Percentiles rank a stretch among this genome's conserved stretches.
phyloP scores from a whole-genome alignment of 2,113 vertebrate species.

The Pipra filicauda region DNA sequence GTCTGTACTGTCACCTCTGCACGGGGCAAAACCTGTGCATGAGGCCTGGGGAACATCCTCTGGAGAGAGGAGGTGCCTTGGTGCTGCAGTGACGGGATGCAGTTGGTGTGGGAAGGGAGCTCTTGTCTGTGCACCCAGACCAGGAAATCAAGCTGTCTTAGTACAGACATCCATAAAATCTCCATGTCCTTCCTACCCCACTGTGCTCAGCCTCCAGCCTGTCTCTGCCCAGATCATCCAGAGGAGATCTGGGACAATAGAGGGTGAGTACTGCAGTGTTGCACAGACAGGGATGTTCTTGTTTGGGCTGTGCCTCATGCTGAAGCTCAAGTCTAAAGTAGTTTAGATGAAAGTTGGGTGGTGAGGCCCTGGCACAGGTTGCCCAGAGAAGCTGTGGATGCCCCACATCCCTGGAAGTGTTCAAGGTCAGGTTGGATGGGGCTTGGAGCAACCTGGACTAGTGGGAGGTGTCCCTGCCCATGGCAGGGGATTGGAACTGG shows the following conservation, averaged over 20 bases:
- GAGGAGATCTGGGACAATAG: background rate
- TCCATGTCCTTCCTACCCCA: background rate
- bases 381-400: background rate
- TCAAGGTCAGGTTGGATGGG: fast-evolving
- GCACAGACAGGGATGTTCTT: background rate
- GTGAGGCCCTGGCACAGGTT: background rate
- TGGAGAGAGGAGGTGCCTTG: background rate
- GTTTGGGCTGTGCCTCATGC: background rate
- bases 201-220: background rate
- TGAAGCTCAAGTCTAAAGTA: background rate
- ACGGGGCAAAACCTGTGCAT: background rate
- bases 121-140: background rate
- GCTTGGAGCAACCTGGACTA: background rate
- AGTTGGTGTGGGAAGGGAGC: background rate
- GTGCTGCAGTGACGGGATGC: background rate
- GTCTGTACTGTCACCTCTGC: background rate
- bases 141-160: background rate
- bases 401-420: background rate
- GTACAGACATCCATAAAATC: background rate
- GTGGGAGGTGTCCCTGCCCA: background rate
- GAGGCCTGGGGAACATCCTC: background rate
- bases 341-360: background rate
- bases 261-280: background rate
- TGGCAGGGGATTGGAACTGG: background rate
- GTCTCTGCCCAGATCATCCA: background rate